phyloP scores from a whole-genome alignment of 2,113 vertebrate species.

The Sturnira hondurensis region DNA sequence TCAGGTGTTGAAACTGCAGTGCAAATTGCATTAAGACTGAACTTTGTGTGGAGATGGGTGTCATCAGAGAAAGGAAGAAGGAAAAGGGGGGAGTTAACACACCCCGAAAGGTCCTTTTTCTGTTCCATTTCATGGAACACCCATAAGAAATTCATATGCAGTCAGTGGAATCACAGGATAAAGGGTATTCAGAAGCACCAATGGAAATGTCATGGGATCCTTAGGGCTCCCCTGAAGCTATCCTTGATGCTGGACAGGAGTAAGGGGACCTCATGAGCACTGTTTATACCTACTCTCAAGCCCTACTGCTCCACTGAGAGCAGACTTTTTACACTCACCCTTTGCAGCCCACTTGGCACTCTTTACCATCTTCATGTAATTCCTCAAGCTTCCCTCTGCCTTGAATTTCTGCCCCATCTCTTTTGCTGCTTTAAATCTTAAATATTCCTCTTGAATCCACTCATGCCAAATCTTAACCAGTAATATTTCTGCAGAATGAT shows the following conservation, averaged over 20 bases:
- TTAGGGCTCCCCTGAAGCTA: background rate
- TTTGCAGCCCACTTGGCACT: background rate
- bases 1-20: conserved; percentile 1
- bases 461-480: background rate
- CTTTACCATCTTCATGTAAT: background rate
- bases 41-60: background rate
- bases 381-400: background rate
- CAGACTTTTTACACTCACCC: accelerated
- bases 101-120: background rate
- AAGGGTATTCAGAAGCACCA: background rate
- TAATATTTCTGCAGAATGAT: background rate
- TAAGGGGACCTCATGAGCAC: background rate
- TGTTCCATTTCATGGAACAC: background rate
- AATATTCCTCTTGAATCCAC: background rate
- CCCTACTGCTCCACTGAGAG: background rate
- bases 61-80: background rate
- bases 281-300: accelerated
- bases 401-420: background rate
- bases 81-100: background rate
- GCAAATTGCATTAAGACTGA: background rate
- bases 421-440: background rate
- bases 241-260: accelerated
- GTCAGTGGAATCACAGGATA: background rate
- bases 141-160: background rate
- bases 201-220: background rate